phyloP scores from a whole-genome alignment of 2,113 vertebrate species.

The Pithys albifrons region DNA sequence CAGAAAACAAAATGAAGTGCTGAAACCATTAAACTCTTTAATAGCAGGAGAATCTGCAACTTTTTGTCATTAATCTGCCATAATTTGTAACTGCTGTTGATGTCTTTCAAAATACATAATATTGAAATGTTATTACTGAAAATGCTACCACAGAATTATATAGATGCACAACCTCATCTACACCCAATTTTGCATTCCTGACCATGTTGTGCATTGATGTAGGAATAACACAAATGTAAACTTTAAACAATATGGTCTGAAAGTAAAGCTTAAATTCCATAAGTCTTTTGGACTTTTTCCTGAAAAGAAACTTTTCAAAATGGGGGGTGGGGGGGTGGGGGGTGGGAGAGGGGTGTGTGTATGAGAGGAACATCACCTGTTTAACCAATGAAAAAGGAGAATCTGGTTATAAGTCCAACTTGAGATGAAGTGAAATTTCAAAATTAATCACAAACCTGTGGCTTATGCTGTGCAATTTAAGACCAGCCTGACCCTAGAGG shows the following conservation, averaged over 20 bases:
- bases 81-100: conserved; percentile 31
- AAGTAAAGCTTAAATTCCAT: not conserved
- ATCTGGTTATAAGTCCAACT: not conserved
- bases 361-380: not conserved
- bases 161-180: not conserved
- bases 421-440: not conserved
- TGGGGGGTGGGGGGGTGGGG: fast-evolving
- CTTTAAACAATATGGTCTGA: not conserved
- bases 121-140: not conserved
- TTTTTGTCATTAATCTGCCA: conserved; percentile 24
- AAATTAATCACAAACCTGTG: not conserved
- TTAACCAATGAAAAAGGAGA: not conserved
- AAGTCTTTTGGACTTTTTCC: not conserved
- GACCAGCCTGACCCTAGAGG: not conserved
- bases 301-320: not conserved
- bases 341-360: fast-evolving
- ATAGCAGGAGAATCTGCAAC: not conserved
- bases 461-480: not conserved
- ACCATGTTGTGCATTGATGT: not conserved
- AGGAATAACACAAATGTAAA: not conserved
- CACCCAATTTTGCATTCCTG: not conserved
- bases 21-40: conserved; percentile 33
- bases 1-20: conserved; percentile 31
- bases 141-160: not conserved
- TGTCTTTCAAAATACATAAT: not conserved